A percentile compares a stretch with the other conserved stretches of the same genome.
Evolutionary conservation across 2,113 vertebrate species (phyloP).

Genomic region (Scatophagus argus): DNA sequence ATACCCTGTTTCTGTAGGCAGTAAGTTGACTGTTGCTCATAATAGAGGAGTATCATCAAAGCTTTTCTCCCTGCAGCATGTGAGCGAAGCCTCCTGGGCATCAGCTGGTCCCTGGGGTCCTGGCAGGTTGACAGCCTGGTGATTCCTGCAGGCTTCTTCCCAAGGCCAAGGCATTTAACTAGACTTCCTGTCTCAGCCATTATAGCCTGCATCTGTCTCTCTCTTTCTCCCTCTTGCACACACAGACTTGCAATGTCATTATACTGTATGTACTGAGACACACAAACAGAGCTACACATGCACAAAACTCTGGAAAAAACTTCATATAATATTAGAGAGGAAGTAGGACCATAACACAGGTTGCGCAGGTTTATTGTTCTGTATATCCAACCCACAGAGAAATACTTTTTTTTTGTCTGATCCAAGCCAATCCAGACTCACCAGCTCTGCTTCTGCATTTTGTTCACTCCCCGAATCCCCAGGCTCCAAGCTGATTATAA

Average conservation of each 20-base stretch:
- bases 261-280: not conserved
- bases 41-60: slow-evolving; percentile 52
- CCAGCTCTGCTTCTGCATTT: slow-evolving; percentile 42
- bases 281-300: not conserved
- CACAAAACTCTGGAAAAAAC: slow-evolving; percentile 18
- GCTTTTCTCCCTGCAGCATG: slow-evolving; percentile 39
- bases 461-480: slow-evolving; percentile 55
- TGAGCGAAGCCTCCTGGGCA: slow-evolving; percentile 54
- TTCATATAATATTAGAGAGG: slow-evolving; percentile 12
- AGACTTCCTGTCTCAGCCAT: slow-evolving; percentile 47
- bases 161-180: slow-evolving; percentile 51
- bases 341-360: slow-evolving; percentile 13
- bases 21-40: slow-evolving; percentile 37
- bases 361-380: slow-evolving; percentile 30
- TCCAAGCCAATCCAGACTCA: slow-evolving; percentile 47
- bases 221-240: not conserved
- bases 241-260: slow-evolving; percentile 8
- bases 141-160: slow-evolving; percentile 55
- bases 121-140: slow-evolving; percentile 61
- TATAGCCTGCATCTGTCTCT: slow-evolving; percentile 25
- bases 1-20: slow-evolving; percentile 19
- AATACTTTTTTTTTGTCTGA: slow-evolving; percentile 40
- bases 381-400: slow-evolving; percentile 26
- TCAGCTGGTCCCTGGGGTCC: slow-evolving; percentile 58
- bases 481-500: slow-evolving; percentile 58